These are phyloP conservation scores for Vombatus ursinus DNA, from an alignment of 2,113 vertebrate species.

Conservation along the genomic window DNA sequence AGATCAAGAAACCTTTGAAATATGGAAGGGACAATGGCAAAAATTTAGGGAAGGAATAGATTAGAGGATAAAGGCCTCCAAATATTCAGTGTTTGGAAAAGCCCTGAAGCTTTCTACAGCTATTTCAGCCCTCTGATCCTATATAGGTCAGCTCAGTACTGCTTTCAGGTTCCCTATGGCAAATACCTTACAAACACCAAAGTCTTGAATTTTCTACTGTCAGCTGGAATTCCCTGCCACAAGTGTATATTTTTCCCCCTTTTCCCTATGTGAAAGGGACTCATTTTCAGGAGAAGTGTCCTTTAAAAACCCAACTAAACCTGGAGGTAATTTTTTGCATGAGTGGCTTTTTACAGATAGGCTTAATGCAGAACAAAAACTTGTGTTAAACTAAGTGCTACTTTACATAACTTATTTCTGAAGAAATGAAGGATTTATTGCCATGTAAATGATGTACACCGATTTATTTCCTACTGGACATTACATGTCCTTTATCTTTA, in stretches of 20 bases:
- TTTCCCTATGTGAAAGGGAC: conserved; percentile 71
- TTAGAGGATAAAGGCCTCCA: neutral
- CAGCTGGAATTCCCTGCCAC: conserved; percentile 48
- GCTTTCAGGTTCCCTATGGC: conserved; percentile 62
- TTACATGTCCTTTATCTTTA: conserved; percentile 71
- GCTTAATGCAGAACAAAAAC: conserved; percentile 80
- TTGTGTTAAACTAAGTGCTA: conserved; percentile 80
- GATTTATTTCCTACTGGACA: conserved; percentile 72
- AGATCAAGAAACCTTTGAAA: neutral
- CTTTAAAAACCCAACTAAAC: conserved; percentile 82
- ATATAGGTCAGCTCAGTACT: conserved; percentile 36
- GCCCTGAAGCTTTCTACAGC: conserved; percentile 48
- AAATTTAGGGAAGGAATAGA: neutral
- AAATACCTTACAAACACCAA: conserved; percentile 53
- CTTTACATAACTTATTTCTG: conserved; percentile 80
- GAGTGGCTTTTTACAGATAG: conserved; percentile 81
- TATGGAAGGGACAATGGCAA: neutral
- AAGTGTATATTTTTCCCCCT: conserved; percentile 52
- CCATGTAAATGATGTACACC: conserved; percentile 71
- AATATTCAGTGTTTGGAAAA: conserved; percentile 59
- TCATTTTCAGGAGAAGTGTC: conserved; percentile 76
- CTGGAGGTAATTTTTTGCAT: conserved; percentile 86
- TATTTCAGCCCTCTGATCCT: conserved; percentile 42
- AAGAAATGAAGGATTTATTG: conserved; percentile 76
- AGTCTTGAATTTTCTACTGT: conserved; percentile 65